Base-by-base conservation (phyloP, 2,113 vertebrate species). In the Oxyruncus cristatus region DNA sequence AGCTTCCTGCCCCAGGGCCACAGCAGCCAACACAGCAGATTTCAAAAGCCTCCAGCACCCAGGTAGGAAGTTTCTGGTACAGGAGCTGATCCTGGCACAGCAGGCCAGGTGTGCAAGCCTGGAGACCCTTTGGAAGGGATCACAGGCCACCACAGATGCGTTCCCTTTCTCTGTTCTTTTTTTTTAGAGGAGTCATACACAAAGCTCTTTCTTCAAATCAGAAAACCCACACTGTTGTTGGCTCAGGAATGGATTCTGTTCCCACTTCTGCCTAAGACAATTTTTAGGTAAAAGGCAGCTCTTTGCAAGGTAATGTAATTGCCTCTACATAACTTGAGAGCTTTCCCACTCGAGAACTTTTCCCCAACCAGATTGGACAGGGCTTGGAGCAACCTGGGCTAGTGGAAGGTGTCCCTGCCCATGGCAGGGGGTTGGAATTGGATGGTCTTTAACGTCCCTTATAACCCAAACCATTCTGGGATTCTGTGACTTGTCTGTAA, bases 171-270 rank as follows among this genome's bases (percentile, higher is more conserved):
- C 89, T 53, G 1, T 1, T 76, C 33, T 52, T 56, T 35, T 7
- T 7, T 65, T 14, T 18, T 23, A 41, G 30, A 24, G 32, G 11
- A 44, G 3, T 89, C 37, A 19, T 52, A 67, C 32, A 56, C 41
- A 37, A 46, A 72, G 52, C 26, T 79, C 37, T 21, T 47, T n/a
- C 11, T 44, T 41, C 42, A 56, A 24, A 72, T 22, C 15, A 30
- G 14, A 58, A 62, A 66, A 12, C 28, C 4, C 0, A 10, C 0
- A 3, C 42, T 39, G n/a, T 1, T n/a, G 17, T 1, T n/a, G 17
- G 23, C 49, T 86, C 59, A 41, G 22, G 26, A 52, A 74, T 0
- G 22, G 14, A 59, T 11, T 46, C 28, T 2, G 6, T 3, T 44
- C 76, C 63, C 13, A 17, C 9, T 23, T 23, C 17, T 6, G 33